Evolutionary conservation across 2,113 vertebrate genomes (phyloP), one percentile per base, ranked within the genome.

Genomic region (Microtus montanus): DNA sequence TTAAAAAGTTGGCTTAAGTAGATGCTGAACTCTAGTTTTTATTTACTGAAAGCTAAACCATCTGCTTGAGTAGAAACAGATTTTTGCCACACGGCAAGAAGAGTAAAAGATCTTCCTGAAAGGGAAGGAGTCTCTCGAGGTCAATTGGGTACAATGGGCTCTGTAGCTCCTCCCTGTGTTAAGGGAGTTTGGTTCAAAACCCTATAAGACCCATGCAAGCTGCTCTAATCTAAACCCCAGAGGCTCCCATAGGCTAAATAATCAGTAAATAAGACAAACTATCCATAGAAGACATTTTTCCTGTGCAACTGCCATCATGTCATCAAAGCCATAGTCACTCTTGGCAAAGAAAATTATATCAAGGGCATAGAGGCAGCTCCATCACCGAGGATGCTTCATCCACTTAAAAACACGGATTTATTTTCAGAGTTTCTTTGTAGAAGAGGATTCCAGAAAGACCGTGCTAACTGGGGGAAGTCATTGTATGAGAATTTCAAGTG

Each of bases 1-100:
- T 84, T 68, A 74, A 54, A 74, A 22, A 66, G 19, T n/a, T 78
- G 89, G 95, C 91, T 84, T 89, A 87, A 74, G 79, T 12, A 84
- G 89, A 92, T 66, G 71, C 75, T 93, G 91, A 91, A 68, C 58
- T 94, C 87, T 78, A 84, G 70, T 73, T 94, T 94, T 96, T 89
- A 95, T 41, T 90, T 94, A 80, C 35, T 70, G 63, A 94, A 96
- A 94, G 89, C 70, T 68, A 89, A 97, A 84, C 84, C 96, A 96
- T 91, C 74, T 97, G 91, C 87, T 89, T 90, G 54, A 96, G 64
- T 41, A 87, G 70, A 91, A 95, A 93, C 87, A 87, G 89, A 92
- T 93, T 85, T 91, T 74, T 87, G 78, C 30, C 75, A 80, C 83
- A 75, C 52, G 85, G 90, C 11, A 94, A 22, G 79, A 77, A 85